Evolutionary conservation across 1,140 invertebrate genomes (phyloP).

Genomic region (Plodia interpunctella): DNA sequence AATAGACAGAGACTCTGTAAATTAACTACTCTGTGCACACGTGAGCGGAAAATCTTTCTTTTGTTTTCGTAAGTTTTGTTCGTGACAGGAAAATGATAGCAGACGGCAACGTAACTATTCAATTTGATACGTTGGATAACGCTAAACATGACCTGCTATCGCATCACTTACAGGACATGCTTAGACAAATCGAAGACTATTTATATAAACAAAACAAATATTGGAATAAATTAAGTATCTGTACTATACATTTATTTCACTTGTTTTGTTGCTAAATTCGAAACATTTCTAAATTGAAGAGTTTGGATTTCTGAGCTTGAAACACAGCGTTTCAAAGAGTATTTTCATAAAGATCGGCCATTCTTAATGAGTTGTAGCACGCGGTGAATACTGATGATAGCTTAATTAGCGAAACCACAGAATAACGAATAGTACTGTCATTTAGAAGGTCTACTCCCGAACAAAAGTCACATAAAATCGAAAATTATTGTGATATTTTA

Average conservation of each 20-base stretch:
- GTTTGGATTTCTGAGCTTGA: background rate
- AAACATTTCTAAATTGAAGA: no score
- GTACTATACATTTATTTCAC: no score
- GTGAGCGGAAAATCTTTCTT: background rate
- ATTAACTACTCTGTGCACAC: background rate
- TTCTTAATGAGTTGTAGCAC: background rate
- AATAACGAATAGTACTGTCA: no score
- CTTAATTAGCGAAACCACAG: background rate
- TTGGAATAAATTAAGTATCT: no score
- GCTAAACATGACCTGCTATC: background rate
- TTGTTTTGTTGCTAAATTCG: no score
- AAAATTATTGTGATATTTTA: no score
- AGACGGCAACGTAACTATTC: background rate
- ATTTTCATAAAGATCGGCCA: background rate
- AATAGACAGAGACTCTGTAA: no score
- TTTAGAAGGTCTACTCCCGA: no score
- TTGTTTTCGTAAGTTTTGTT: background rate
- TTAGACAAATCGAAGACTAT: no score
- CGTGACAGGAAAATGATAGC: background rate
- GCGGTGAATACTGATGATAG: slow-evolving; percentile 1
- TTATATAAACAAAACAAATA: no score
- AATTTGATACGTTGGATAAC: background rate
- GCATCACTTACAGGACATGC: background rate
- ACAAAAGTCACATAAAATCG: no score
- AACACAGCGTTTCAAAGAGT: background rate